Conservation (phyloP, 1,140 invertebrate genomes). For the Battus philenor region DNA sequence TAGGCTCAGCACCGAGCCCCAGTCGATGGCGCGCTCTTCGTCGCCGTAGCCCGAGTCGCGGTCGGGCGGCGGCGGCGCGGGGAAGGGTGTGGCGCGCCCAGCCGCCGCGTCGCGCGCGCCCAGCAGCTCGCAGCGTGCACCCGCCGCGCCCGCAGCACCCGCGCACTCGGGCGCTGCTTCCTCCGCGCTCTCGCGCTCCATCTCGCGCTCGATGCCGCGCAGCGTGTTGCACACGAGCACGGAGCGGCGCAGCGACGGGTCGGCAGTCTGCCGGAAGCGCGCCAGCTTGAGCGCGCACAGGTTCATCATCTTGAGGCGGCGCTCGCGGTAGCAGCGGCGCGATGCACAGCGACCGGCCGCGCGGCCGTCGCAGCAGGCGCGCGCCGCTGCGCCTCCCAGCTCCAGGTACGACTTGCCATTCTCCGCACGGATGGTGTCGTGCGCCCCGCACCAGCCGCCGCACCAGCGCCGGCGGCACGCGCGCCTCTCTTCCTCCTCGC, state of each 20-base stretch:
- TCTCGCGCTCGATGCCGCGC: conserved; percentile 92
- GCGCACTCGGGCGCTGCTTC: conserved; percentile 58
- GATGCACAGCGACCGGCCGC: conserved; percentile 85
- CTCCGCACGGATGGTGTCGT: conserved; percentile 91
- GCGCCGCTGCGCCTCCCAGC: conserved; percentile 83
- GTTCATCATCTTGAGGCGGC: conserved; percentile 92
- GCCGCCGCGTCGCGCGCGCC: conserved; percentile 78
- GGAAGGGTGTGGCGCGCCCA: conserved; percentile 69
- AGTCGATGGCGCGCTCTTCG: conserved; percentile 90
- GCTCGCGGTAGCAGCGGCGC: conserved; percentile 86
- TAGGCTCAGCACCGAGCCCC: conserved; percentile 92
- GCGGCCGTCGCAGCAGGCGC: conserved; percentile 85
- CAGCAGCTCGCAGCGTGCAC: conserved; percentile 72
- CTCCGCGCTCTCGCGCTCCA: conserved; percentile 85
- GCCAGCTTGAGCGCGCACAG: conserved; percentile 95
- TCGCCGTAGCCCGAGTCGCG: conserved; percentile 87
- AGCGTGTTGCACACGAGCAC: conserved; percentile 96
- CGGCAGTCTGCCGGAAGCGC: conserved; percentile 89
- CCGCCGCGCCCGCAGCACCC: conserved; percentile 57
- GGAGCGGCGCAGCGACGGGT: conserved; percentile 92
- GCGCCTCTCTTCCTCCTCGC: conserved; percentile 64
- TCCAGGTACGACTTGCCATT: conserved; percentile 94
- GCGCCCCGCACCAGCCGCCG: conserved; percentile 76
- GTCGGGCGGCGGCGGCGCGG: conserved; percentile 73
- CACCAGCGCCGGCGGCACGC: conserved; percentile 66